Conservation (phyloP, 2,113 vertebrate genomes). For the Gallinago jamesoni region DNA sequence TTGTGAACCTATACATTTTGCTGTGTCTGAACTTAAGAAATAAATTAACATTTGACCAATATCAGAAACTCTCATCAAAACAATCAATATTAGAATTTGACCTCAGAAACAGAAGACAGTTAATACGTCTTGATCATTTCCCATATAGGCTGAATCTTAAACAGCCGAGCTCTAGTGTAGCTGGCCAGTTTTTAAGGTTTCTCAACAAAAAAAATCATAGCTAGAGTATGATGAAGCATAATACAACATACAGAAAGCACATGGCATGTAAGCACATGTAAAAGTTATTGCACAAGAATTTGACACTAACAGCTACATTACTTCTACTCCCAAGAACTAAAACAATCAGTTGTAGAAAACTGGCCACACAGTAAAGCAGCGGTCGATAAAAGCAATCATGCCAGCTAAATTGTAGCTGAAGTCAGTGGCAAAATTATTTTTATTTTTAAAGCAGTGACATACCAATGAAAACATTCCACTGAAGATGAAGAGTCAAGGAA, state of each 20-base stretch:
- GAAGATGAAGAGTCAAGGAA: slow-evolving; percentile 50
- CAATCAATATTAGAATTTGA: not conserved
- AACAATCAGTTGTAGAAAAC: slow-evolving; percentile 12
- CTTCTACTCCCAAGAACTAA: slow-evolving; percentile 29
- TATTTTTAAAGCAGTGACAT: slow-evolving; percentile 51
- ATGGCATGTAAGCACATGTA: slow-evolving; percentile 21
- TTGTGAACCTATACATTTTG: not conserved
- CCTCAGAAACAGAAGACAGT: not conserved
- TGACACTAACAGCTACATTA: slow-evolving; percentile 45
- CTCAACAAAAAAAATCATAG: not conserved
- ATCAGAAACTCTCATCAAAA: not conserved
- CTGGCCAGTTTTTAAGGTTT: not conserved
- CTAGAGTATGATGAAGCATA: not conserved
- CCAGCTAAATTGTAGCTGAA: slow-evolving; percentile 25
- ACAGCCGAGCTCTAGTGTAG: not conserved
- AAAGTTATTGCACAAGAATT: slow-evolving; percentile 7
- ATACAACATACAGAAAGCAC: not conserved
- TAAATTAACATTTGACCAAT: not conserved
- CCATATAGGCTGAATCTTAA: not conserved
- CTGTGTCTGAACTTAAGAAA: not conserved
- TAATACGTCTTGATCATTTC: not conserved
- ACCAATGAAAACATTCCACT: slow-evolving; percentile 56
- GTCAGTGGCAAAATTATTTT: slow-evolving; percentile 31
- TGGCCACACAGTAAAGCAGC: not conserved
- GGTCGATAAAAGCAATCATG: slow-evolving; percentile 60